These are phyloP conservation scores for Wiebesia pumilae DNA, from an alignment of 1,140 invertebrate species.

Conservation along the genomic window DNA sequence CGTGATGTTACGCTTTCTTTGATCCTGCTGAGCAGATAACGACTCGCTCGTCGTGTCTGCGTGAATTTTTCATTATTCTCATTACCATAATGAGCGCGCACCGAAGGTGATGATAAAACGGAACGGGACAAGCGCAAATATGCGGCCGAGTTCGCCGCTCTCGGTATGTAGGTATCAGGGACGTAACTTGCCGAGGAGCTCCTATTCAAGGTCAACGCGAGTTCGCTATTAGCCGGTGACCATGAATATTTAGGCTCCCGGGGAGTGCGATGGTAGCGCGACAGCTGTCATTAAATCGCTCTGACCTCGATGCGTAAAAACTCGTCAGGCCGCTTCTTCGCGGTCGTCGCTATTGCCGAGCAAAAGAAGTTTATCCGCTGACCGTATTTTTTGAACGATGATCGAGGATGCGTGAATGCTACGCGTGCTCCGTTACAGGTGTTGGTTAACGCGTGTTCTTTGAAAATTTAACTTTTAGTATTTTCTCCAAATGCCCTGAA, in stretches of 20 bases:
- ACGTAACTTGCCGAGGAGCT: background rate
- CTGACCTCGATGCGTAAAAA: slow-evolving; percentile 32
- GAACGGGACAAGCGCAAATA: background rate
- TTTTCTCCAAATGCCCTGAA: background rate
- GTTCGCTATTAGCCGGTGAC: background rate
- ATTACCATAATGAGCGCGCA: background rate
- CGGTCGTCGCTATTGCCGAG: background rate
- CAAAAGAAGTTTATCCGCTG: too few species aligned
- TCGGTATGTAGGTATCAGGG: background rate
- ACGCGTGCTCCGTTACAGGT: background rate
- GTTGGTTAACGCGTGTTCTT: too few species aligned
- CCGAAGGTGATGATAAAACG: background rate
- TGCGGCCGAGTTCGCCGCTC: too few species aligned
- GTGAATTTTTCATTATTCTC: slow-evolving; percentile 11
- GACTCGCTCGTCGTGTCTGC: background rate
- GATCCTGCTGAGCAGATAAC: background rate
- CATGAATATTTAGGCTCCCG: slow-evolving; percentile 8
- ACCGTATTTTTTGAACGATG: too few species aligned
- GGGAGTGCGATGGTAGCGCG: too few species aligned
- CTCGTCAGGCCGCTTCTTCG: background rate
- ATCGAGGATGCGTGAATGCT: slow-evolving; percentile 1
- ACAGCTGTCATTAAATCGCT: background rate
- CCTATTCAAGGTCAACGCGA: slow-evolving; percentile 26
- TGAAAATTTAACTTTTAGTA: background rate
- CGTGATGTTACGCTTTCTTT: background rate